Conservation (phyloP, 2,113 vertebrate species). For the Sinocyclocheilus rhinocerous region DNA sequence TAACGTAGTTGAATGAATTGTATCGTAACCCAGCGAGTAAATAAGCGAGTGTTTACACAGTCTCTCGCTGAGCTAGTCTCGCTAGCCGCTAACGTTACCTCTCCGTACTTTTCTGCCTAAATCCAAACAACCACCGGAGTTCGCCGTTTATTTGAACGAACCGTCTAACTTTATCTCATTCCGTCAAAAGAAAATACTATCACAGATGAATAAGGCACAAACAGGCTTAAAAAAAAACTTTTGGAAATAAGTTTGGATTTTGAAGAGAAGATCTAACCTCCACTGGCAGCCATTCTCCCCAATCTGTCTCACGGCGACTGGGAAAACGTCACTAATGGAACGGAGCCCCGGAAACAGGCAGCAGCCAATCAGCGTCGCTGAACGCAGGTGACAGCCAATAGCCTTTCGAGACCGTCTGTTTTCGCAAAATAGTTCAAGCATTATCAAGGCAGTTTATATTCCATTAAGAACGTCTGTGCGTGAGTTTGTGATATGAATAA, state of each 20-base stretch:
- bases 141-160: background rate
- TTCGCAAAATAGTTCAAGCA: slow-evolving; percentile 41
- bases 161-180: background rate
- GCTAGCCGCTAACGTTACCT: slow-evolving; percentile 19
- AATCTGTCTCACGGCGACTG: slow-evolving; percentile 75
- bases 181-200: background rate
- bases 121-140: background rate
- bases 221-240: slow-evolving; percentile 52
- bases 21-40: background rate
- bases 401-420: slow-evolving; percentile 13
- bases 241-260: slow-evolving; percentile 48
- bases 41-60: slow-evolving; percentile 33
- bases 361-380: slow-evolving; percentile 67
- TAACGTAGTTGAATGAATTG: too few species aligned
- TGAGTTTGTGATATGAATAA: background rate
- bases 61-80: slow-evolving; percentile 19
- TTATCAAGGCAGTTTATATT: background rate
- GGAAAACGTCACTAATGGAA: slow-evolving; percentile 72
- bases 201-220: background rate
- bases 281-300: slow-evolving; percentile 96
- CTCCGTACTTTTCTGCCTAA: slow-evolving; percentile 31
- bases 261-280: slow-evolving; percentile 84
- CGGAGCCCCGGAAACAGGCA: slow-evolving; percentile 77
- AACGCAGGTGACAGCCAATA: slow-evolving; percentile 64
- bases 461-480: background rate